Conservation (phyloP, 2,797 vertebrate species). For the Neoniphon sammara region DNA sequence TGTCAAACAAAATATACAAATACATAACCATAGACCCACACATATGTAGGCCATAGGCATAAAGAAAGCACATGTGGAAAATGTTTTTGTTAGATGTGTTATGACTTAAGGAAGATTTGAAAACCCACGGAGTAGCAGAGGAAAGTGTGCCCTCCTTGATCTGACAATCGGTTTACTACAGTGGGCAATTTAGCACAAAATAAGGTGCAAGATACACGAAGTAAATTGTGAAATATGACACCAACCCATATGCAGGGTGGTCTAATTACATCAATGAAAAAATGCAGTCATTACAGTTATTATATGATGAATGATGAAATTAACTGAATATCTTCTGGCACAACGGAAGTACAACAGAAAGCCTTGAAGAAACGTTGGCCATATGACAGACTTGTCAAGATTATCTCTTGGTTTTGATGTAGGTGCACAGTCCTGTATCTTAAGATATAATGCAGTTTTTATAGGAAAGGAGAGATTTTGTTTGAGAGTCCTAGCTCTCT, state of each 20-base stretch:
- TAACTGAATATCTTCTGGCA: conserved; percentile 1
- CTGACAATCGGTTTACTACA: not conserved
- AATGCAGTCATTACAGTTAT: conserved; percentile 8
- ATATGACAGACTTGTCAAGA: conserved; percentile 1
- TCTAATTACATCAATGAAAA: conserved; percentile 12
- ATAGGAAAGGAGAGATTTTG: conserved; percentile 38
- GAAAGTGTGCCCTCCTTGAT: not conserved
- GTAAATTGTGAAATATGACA: not conserved
- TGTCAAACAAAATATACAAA: conserved; percentile 4
- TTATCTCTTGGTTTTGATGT: conserved; percentile 36
- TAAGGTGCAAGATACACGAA: not conserved
- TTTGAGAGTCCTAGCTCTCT: conserved; percentile 44
- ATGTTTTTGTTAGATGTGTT: not conserved
- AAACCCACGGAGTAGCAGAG: not conserved
- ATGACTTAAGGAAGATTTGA: not conserved
- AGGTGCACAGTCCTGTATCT: conserved; percentile 41
- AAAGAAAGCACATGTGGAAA: not conserved
- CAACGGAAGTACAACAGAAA: conserved; percentile 21
- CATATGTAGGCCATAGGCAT: not conserved
- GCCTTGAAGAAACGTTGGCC: conserved; percentile 5
- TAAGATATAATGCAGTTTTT: conserved; percentile 41
- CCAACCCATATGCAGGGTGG: not conserved
- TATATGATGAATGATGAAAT: conserved; percentile 3
- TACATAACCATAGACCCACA: not conserved
- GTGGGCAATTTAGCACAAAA: not conserved